phyloP scores from a whole-genome alignment of 2,888 invertebrate genomes.

The Drosophila stalkeri region DNA sequence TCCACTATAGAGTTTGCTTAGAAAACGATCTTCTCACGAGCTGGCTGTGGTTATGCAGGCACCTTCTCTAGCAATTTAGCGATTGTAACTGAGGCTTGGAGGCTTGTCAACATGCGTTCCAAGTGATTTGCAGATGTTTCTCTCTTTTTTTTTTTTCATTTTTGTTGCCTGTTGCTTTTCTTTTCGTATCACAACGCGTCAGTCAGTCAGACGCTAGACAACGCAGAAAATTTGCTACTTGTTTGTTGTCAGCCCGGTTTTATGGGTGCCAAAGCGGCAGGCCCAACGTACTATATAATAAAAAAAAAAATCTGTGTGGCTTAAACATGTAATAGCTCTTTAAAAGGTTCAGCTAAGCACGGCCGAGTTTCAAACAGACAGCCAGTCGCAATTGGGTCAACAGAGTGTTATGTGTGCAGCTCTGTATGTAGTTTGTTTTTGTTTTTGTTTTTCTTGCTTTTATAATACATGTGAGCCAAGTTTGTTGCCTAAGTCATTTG shows the following conservation, averaged over 20 bases:
- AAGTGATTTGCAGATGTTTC: slow-evolving; percentile 52
- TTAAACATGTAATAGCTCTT: slow-evolving; percentile 76
- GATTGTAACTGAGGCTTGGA: slow-evolving; percentile 11
- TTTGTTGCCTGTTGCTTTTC: not conserved
- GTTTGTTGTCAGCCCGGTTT: slow-evolving; percentile 49
- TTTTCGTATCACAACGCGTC: slow-evolving; percentile 31
- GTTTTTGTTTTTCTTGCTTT: not conserved
- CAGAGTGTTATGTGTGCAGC: slow-evolving; percentile 75
- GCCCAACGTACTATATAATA: slow-evolving; percentile 33
- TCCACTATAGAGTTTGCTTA: not conserved
- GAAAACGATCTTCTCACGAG: slow-evolving; percentile 26
- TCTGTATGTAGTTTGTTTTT: slow-evolving; percentile 15
- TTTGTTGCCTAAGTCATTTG: slow-evolving; percentile 67
- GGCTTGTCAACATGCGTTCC: slow-evolving; percentile 55
- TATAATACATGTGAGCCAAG: slow-evolving; percentile 69
- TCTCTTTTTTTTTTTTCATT: not conserved
- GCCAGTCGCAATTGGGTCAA: slow-evolving; percentile 67
- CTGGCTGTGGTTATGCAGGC: slow-evolving; percentile 14
- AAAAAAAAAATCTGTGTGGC: slow-evolving; percentile 49
- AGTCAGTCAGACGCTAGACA: slow-evolving; percentile 41
- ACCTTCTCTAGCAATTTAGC: slow-evolving; percentile 25
- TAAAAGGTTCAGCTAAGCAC: slow-evolving; percentile 74
- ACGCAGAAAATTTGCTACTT: slow-evolving; percentile 60
- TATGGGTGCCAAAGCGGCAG: slow-evolving; percentile 17
- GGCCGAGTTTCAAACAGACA: slow-evolving; percentile 50